Evolutionary conservation across 30 jellyfish, hydroid and myxozoan species (phyloP), one percentile per base, ranked within the genome.

Genomic region (Aurelia aurita): DNA sequence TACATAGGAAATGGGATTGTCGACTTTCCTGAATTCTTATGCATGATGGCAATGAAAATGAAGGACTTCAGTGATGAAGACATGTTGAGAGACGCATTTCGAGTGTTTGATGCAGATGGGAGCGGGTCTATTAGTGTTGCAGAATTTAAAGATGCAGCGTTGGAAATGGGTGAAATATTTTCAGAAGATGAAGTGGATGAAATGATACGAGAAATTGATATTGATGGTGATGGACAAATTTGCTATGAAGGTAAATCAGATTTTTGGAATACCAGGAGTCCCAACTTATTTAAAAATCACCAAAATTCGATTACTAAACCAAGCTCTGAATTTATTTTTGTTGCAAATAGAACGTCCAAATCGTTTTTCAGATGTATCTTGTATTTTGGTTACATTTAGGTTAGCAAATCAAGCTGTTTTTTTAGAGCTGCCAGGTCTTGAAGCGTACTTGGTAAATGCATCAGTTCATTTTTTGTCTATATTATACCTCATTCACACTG

Each of bases 141-240:
- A 3, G 98, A 91, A 58, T 79, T 91, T 77, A 85, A 85, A 58
- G 96, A 91, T 22, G 95, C 91, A 20, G 86, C 91, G 7, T 55
- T 72, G 2, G 91, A 91, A 58, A 85, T 91, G 89, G 98, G 98
- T 27, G 98, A 91, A 58, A 72, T 71, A 34, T 74, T 84, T 66
- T 77, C 96, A 28, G 92, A 91, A 61, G 98, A 91, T 13, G 96
- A 91, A 61, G 91, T 91, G 60, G 91, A 85, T 76, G 98, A 91
- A 53, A 78, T 91, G 96, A 79, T 91, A 6, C 74, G 65, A 65
- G 98, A 91, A 71, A 78, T 85, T 71, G 98, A 91, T 68, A 62
- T 69, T 27, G 98, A 91, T 58, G 98, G 96, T 23, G 98, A 91
- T 68, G 97, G 97, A 5, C 92, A 78, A 43, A 84, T 90, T 58